These are phyloP conservation scores for Spodoptera littoralis DNA, from an alignment of 2,888 invertebrate genomes.

Conservation along the genomic window DNA sequence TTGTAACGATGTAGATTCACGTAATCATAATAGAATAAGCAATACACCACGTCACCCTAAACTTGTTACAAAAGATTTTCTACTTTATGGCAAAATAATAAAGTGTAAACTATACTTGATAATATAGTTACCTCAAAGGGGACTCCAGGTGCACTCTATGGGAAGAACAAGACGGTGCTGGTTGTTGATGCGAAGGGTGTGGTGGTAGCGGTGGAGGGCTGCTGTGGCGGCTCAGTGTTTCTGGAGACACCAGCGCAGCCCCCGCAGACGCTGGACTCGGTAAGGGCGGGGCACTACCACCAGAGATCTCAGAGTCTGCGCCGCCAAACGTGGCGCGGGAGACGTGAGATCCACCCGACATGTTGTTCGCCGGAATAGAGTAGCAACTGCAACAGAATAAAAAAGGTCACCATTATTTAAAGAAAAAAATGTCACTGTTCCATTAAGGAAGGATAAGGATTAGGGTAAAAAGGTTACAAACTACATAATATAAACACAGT, in stretches of 20 bases:
- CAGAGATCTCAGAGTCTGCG: conserved; percentile 82
- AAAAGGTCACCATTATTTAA: background rate
- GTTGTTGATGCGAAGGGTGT: conserved; percentile 87
- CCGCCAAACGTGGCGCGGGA: conserved; percentile 86
- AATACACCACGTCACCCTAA: too few species aligned
- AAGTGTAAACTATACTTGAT: too few species aligned
- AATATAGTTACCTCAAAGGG: conserved; percentile 79
- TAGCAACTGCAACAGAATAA: conserved; percentile 86
- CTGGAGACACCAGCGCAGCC: conserved; percentile 93
- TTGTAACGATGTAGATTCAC: too few species aligned
- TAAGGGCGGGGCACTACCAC: conserved; percentile 89
- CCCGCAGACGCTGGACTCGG: conserved; percentile 93
- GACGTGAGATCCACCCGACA: conserved; percentile 90
- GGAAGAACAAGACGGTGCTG: conserved; percentile 86
- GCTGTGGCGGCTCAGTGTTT: conserved; percentile 91
- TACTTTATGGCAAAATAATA: background rate
- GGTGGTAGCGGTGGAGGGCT: conserved; percentile 85
- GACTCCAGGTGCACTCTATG: conserved; percentile 89
- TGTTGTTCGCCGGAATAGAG: conserved; percentile 90
- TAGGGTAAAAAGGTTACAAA: too few species aligned
- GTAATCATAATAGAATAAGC: too few species aligned
- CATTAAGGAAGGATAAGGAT: too few species aligned
- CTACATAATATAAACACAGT: too few species aligned
- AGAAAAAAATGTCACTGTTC: too few species aligned
- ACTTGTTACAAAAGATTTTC: too few species aligned